Base-by-base conservation (phyloP, 2,797 vertebrate genomes). In the Catamblyrhynchus diadema region DNA sequence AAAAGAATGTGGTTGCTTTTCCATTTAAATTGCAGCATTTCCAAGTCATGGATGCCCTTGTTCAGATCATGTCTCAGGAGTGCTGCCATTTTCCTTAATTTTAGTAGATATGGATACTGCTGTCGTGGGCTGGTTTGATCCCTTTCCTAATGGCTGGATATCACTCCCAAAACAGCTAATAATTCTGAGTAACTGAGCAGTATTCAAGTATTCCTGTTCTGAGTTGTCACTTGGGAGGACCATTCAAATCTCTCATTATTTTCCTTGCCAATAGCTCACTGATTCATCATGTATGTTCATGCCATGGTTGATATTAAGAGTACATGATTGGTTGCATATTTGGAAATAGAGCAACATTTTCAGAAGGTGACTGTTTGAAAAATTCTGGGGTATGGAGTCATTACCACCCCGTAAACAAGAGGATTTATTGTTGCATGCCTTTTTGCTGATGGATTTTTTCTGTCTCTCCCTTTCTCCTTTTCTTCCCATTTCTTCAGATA, bases 401-500 rank as follows among this genome's bases (percentile, higher is more conserved):
- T 42, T 2, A 2, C 39, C 32, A 60, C 12, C 23, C 42, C 0
- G 0, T 65, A 83, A 83, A 80, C 37, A 79, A 66, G 60, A 45
- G 15, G 11, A 30, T 84, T 94, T 91, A 57, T 30, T 47, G 22
- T 71, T 66, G 25, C 24, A 27, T 86, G 27, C 8, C 69, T 65
- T 28, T 75, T 92, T 86, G 41, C 62, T 96, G 69, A 97, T 0
- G 4, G 37, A 50, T 78, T 77, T 14, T 48, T 83, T 94, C 45
- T 95, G 27, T 90, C 10, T 93, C 79, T 41, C 30, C 53, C 54
- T 86, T 82, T 94, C 66, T 94, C 5, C 75, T 64, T 91, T 65
- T 73, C 15, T 73, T 88, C 30, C 72, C 35, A 8, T 42, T 79
- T 50, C 81, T 91, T 93, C 96, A 99, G 99, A 96, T 98, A 98